A percentile compares a stretch with the other conserved stretches of the same genome.
These are phyloP conservation scores for Eilema sororculum DNA, from an alignment of 2,888 invertebrate species.

Conservation along the genomic window DNA sequence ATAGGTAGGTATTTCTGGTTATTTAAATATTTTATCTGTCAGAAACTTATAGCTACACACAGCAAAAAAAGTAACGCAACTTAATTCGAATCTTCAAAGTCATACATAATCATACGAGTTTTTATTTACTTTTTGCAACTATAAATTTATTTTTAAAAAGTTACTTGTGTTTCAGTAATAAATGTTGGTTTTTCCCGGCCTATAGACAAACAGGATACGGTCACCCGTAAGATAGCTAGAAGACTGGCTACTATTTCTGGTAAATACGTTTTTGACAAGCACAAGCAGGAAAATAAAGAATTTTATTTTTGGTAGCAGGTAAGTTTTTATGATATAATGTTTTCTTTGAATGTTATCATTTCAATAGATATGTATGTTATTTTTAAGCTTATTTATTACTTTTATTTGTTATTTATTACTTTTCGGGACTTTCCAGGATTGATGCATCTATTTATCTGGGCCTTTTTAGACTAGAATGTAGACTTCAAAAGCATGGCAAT, in stretches of 20 bases:
- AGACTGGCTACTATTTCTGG: background rate
- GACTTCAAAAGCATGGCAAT: no score
- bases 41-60: background rate
- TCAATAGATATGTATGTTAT: background rate
- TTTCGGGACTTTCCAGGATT: no score
- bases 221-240: background rate
- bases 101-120: background rate
- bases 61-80: background rate
- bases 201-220: background rate
- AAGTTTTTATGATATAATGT: background rate
- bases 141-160: background rate
- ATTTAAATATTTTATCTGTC: background rate
- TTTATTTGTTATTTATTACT: no score
- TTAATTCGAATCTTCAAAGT: background rate
- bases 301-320: background rate
- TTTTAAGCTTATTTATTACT: no score
- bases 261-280: background rate
- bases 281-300: background rate
- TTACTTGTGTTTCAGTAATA: background rate
- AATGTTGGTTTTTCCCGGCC: background rate
- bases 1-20: background rate
- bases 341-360: background rate
- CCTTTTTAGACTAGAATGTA: no score
- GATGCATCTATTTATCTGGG: no score
- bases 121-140: conserved; percentile 3